Conservation (phyloP, 2,888 invertebrate genomes). For the Adineta ricciae region DNA sequence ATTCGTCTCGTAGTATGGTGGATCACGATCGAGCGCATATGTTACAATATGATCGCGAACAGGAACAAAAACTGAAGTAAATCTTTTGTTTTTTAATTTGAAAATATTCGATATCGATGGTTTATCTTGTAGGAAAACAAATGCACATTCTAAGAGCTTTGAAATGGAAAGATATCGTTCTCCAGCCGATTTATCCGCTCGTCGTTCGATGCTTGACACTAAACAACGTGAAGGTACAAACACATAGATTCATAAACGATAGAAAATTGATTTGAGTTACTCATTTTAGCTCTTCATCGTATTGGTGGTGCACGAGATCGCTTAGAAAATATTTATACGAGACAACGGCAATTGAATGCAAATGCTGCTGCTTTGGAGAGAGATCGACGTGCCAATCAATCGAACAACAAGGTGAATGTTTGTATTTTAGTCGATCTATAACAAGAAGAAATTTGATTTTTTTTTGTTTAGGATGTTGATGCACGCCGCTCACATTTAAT, state of each 20-base stretch:
- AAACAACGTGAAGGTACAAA: slow-evolving; percentile 45
- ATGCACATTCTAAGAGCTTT: slow-evolving; percentile 43
- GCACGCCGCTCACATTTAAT: slow-evolving; percentile 19
- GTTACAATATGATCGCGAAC: slow-evolving; percentile 40
- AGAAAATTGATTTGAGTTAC: background rate
- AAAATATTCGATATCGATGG: too few species aligned
- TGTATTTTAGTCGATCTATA: background rate
- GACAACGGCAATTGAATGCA: slow-evolving; percentile 43
- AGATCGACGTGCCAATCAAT: slow-evolving; percentile 42
- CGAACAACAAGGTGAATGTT: slow-evolving; percentile 42
- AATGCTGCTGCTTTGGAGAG: slow-evolving; percentile 42
- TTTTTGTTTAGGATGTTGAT: slow-evolving; percentile 21
- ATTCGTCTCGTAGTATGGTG: background rate
- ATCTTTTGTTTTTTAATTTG: slow-evolving; percentile 26
- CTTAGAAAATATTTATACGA: slow-evolving; percentile 40
- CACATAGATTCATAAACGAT: background rate
- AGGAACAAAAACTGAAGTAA: slow-evolving; percentile 43
- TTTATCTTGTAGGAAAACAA: slow-evolving; percentile 40
- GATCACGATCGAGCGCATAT: slow-evolving; percentile 18
- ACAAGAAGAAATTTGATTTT: background rate
- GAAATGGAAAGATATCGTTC: slow-evolving; percentile 42
- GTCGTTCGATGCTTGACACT: slow-evolving; percentile 43
- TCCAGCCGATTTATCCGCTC: slow-evolving; percentile 42
- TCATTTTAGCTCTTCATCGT: slow-evolving; percentile 41
- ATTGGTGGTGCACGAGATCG: slow-evolving; percentile 43